Evolutionary conservation across 2,113 vertebrate genomes (phyloP).

Genomic region (Physeter macrocephalus): DNA sequence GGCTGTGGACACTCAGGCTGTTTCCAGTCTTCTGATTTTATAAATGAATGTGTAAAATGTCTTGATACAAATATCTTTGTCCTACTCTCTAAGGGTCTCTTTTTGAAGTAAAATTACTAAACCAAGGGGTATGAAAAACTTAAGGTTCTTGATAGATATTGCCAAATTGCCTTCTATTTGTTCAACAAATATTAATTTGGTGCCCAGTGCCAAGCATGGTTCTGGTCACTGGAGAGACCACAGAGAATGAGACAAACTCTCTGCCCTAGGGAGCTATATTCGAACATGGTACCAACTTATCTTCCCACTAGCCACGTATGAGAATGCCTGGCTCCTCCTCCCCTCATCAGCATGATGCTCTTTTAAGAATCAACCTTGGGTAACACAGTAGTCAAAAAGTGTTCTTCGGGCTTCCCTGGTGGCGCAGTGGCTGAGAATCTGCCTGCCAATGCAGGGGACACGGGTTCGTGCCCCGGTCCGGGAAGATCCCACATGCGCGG

Average conservation of each 20-base stretch:
- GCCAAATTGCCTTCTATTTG: not conserved
- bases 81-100: not conserved
- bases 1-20: not conserved
- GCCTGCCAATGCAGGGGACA: no score
- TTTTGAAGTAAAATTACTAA: not conserved
- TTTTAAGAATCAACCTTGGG: not conserved
- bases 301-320: not conserved
- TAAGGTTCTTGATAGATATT: not conserved
- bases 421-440: no score
- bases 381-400: not conserved
- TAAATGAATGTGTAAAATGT: not conserved
- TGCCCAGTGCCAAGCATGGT: not conserved
- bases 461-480: no score
- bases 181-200: not conserved
- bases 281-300: no score
- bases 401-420: not conserved
- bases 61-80: not conserved
- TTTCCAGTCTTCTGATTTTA: not conserved
- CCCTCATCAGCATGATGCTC: not conserved
- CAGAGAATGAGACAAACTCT: not conserved
- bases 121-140: not conserved
- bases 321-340: not conserved
- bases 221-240: not conserved
- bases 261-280: not conserved
- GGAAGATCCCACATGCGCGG: no score